Conservation (phyloP, 64 coral and sea anemone species). For the Montipora foliosa region DNA sequence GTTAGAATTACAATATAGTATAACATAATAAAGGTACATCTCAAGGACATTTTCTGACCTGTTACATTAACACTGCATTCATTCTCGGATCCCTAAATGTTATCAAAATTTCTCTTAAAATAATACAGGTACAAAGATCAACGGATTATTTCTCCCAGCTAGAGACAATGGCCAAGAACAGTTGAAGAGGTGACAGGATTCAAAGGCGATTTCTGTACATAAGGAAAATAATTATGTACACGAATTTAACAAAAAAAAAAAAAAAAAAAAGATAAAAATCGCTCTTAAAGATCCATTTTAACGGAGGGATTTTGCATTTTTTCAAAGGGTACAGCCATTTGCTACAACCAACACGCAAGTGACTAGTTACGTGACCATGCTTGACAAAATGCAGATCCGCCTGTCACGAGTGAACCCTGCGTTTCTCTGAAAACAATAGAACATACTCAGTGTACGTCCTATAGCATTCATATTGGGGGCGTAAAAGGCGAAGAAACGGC, state of each 20-base stretch:
- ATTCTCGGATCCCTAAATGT: background rate
- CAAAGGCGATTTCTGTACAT: background rate
- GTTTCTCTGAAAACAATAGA: too few species aligned
- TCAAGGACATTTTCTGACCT: background rate
- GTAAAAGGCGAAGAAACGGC: too few species aligned
- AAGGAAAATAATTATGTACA: slow-evolving; percentile 12
- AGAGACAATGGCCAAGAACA: background rate
- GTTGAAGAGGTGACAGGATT: background rate
- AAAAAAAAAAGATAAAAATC: background rate
- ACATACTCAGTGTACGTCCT: too few species aligned
- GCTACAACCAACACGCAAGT: background rate
- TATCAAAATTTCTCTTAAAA: slow-evolving; percentile 14
- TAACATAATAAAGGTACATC: slow-evolving; percentile 26
- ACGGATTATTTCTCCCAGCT: background rate
- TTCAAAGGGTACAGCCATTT: too few species aligned
- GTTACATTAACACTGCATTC: background rate
- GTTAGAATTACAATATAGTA: background rate
- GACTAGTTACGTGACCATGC: background rate
- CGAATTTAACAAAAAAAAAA: background rate
- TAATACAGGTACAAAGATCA: background rate
- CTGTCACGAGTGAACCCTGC: too few species aligned
- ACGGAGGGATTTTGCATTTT: background rate
- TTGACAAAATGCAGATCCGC: background rate
- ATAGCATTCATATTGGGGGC: too few species aligned
- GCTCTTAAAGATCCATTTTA: background rate